Base-by-base conservation (phyloP, 1,140 invertebrate species). In the Heliothis virescens region DNA sequence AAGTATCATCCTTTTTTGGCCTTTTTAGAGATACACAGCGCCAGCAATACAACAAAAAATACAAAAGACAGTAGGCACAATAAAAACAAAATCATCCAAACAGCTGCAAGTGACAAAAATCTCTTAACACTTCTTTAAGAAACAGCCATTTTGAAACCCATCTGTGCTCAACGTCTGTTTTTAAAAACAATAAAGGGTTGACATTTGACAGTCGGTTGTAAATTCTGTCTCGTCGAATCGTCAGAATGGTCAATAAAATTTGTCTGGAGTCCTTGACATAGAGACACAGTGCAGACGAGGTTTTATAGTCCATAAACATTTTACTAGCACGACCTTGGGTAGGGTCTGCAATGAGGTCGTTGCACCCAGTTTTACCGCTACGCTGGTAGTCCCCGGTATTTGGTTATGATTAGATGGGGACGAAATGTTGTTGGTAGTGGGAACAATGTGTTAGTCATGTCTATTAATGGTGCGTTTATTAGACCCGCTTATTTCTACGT, bases 251-350 rank as follows among this genome's bases (percentile, higher is more conserved):
- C 85, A 90, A 90, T 92, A 91, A 90, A 91, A 89, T 89, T 41
- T 89, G 89, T 89, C 87, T 90, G 74, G 87, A 90, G 92, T 88
- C 92, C 93, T 94, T 94, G 93, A 94, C 93, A 94, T 79, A 93
- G 85, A 93, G 92, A 92, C 91, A 91, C 88, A 89, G 84, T 91
- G 89, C 89, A 92, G 91, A 91, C 91, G 92, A 86, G 91, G 87
- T 89, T 94, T 94, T 94, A 94, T 94, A 93, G 92, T 85, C 92
- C 90, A 94, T 94, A 94, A 94, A 94, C 91, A 93, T 94, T 94
- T 94, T 94, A 94, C 92, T 94, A 94, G 89, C 92, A 77, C 92
- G 90, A 90, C 92, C 93, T 94, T 94, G 93, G 76, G 84, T 89
- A 91, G 91, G 91, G 92, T 91, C 88, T 92, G 91, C 92, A 92